These are phyloP conservation scores for Botia almorhae DNA, from an alignment of 2,797 vertebrate species.

Conservation along the genomic window DNA sequence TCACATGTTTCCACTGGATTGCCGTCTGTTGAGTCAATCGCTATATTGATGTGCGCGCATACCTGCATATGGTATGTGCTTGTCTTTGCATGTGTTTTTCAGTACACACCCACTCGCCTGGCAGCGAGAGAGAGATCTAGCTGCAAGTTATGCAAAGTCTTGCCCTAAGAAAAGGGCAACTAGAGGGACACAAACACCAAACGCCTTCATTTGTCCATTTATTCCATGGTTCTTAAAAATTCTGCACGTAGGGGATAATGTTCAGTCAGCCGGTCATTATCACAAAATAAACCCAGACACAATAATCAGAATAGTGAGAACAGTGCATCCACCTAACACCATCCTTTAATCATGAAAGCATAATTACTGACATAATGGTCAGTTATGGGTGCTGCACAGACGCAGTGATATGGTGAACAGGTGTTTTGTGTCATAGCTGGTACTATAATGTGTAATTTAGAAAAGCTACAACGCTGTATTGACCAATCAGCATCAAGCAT, in stretches of 20 bases:
- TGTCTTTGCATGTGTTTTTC: no score
- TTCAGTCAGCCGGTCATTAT: background rate
- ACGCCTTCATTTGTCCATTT: background rate
- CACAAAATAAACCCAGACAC: background rate
- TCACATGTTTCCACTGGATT: no score
- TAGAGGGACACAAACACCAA: background rate
- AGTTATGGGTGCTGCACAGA: background rate
- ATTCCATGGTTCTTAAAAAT: background rate
- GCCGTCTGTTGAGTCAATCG: no score
- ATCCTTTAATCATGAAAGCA: background rate
- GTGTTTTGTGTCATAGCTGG: no score
- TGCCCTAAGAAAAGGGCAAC: background rate
- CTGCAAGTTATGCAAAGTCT: slow-evolving; percentile 4
- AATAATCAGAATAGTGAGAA: background rate
- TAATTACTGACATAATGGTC: background rate
- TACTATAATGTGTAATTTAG: no score
- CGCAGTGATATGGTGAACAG: no score
- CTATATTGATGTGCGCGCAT: no score
- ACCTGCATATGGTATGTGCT: no score
- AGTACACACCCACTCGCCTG: background rate
- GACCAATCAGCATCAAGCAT: no score
- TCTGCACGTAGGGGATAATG: background rate
- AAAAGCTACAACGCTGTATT: no score
- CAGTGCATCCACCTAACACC: background rate
- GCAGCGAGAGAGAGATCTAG: background rate